Conservation (phyloP, 1,140 invertebrate genomes). For the Lordiphosa clarofinis region DNA sequence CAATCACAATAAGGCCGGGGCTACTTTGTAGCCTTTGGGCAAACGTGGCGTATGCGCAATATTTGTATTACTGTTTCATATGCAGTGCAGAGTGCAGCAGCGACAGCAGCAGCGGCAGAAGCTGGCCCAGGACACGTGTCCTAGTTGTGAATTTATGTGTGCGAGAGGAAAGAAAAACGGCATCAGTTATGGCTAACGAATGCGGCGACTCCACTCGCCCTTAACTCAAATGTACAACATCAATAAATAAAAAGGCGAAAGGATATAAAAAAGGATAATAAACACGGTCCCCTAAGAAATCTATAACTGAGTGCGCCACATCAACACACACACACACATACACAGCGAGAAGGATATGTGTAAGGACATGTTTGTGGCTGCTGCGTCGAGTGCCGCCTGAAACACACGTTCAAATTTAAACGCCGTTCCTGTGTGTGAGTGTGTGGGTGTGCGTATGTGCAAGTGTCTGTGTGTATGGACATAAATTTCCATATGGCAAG, state of each 20-base stretch:
- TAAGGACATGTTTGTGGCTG: constrained; percentile 58
- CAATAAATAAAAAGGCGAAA: constrained; percentile 65
- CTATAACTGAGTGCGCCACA: constrained; percentile 72
- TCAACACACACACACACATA: constrained; percentile 38
- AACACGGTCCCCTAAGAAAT: constrained; percentile 73
- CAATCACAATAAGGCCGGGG: constrained; percentile 6
- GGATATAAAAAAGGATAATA: constrained; percentile 75
- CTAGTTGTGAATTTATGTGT: constrained; percentile 19
- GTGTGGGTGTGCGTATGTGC: constrained; percentile 3
- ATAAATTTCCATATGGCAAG: constrained; percentile 72
- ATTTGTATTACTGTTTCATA: constrained; percentile 72
- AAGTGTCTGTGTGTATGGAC: constrained; percentile 19
- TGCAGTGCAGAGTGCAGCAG: constrained; percentile 24
- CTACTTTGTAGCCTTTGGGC: constrained; percentile 39
- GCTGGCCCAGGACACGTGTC: constrained; percentile 39
- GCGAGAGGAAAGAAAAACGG: constrained; percentile 49
- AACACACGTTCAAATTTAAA: constrained; percentile 73
- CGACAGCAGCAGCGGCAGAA: constrained; percentile 11
- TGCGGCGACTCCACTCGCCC: constrained; percentile 61
- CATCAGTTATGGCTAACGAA: constrained; percentile 73
- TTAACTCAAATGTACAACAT: constrained; percentile 76
- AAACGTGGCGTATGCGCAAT: constrained; percentile 69
- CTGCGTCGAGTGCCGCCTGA: constrained; percentile 25
- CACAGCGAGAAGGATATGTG: constrained; percentile 54
- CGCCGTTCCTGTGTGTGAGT: constrained; percentile 11